Evolutionary conservation across 37 sponge, comb jelly and placozoan species (phyloP), one percentile per base, ranked within the genome.

Genomic region (Halichondria panicea): DNA sequence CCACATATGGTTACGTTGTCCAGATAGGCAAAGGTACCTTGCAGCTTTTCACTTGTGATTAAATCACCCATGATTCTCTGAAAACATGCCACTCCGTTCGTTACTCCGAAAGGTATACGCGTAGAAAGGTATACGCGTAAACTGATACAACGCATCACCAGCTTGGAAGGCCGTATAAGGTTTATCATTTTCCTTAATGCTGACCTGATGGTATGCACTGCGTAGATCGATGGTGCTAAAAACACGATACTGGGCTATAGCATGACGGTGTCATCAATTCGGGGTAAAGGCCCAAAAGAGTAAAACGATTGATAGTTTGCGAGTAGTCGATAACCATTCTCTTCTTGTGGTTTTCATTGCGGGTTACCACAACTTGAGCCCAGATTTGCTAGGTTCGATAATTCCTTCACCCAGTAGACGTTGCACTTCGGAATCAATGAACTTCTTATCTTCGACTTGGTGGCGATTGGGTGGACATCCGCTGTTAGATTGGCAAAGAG

Each of bases 51-150:
- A 2, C 31, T 63, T 3, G 31, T 8, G 31, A 63, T 30, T 30
- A 63, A 34, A 34, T 63, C 63, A 33, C 36, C 19, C 63, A 63
- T 30, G 33, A 30, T 30, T 30, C 63, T 5, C 36, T 63, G 63
- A 30, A 63, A 63, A 30, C 63, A 63, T 19, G 63, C 36, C 15
- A 63, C 63, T 31, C 63, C 36, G 11, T 31, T 63, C 15, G 63
- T 63, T 2, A 63, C 63, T 35, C 71, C 52, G 33, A 70, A 70
- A 48, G 71, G 71, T 11, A 70, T 46, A 25, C 71, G 25, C 13
- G 71, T 70, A n/a, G 33, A 70, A 70, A 48, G 71, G 71, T 11
- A 70, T 46, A 25, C 71, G 25, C 13, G 71, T 70, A 9, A 70
- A 70, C 52, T 43, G 71, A 53, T 50, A 70, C 25, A 70, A 33